phyloP scores from a whole-genome alignment of 1,140 invertebrate species.

The Matsumurasca onukii region DNA sequence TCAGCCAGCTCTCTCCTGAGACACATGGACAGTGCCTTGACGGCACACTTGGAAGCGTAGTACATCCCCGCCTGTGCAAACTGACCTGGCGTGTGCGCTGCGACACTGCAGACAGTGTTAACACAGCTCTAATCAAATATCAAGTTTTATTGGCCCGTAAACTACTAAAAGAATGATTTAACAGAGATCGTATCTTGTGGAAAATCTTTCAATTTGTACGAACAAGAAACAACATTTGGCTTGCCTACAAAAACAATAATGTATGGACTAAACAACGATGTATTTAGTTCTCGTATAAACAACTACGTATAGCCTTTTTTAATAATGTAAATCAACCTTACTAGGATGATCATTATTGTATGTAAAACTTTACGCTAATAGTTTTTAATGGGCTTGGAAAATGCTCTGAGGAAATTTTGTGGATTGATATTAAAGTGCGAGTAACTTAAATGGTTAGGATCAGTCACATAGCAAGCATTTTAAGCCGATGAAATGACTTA shows the following conservation, averaged over 20 bases:
- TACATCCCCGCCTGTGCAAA: conserved; percentile 52
- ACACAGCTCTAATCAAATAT: neutral
- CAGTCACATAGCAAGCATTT: too few relatives aligned
- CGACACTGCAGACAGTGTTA: conserved; percentile 41
- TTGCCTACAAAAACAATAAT: neutral
- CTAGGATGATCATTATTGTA: too few relatives aligned
- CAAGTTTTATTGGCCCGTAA: neutral
- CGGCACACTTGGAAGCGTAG: conserved; percentile 59
- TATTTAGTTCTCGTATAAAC: too few relatives aligned
- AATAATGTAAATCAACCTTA: too few relatives aligned
- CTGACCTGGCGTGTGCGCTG: conserved; percentile 43
- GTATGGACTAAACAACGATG: too few relatives aligned
- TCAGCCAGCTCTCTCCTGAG: conserved; percentile 57
- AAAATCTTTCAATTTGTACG: neutral
- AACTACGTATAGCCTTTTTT: too few relatives aligned
- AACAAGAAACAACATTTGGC: neutral
- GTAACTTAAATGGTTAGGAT: too few relatives aligned
- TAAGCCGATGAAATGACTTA: too few relatives aligned
- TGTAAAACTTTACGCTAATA: too few relatives aligned
- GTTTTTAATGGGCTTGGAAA: too few relatives aligned
- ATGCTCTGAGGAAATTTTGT: too few relatives aligned
- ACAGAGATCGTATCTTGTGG: neutral
- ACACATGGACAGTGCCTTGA: conserved; percentile 58
- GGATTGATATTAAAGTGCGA: too few relatives aligned
- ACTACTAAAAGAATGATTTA: neutral